Evolutionary conservation across 2,113 vertebrate species (phyloP).

Genomic region (Leuciscus idus): DNA sequence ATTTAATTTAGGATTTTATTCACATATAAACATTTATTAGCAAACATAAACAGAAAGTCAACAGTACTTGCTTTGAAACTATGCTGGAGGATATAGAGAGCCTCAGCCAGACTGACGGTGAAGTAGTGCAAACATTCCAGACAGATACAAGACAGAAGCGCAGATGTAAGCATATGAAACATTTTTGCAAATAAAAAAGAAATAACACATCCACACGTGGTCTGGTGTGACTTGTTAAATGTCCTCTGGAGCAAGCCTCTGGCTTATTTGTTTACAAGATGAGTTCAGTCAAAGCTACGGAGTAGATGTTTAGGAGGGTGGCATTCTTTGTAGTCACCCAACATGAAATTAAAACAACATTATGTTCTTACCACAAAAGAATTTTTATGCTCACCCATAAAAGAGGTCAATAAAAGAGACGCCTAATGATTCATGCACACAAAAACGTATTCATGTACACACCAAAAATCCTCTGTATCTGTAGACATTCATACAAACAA

Average conservation of each 20-base stretch:
- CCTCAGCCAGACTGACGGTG: not conserved
- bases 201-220: not conserved
- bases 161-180: not conserved
- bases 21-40: too few relatives aligned
- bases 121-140: not conserved
- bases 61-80: not conserved
- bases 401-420: constrained; percentile 55
- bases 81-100: not conserved
- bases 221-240: constrained; percentile 41
- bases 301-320: constrained; percentile 47
- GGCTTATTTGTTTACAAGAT: constrained; percentile 54
- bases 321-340: constrained; percentile 46
- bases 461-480: not conserved
- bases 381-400: constrained; percentile 59
- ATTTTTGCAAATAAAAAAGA: not conserved
- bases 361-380: constrained; percentile 54
- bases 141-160: not conserved
- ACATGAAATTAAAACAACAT: constrained; percentile 57
- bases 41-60: not conserved
- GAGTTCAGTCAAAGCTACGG: constrained; percentile 41
- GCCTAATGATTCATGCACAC: constrained; percentile 39
- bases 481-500: not conserved
- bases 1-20: too few relatives aligned
- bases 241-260: not conserved
- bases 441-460: not conserved